Percentiles rank a stretch among this genome's conserved stretches.
Conservation (phyloP, 2,113 vertebrate species). For the Xiphophorus couchianus region DNA sequence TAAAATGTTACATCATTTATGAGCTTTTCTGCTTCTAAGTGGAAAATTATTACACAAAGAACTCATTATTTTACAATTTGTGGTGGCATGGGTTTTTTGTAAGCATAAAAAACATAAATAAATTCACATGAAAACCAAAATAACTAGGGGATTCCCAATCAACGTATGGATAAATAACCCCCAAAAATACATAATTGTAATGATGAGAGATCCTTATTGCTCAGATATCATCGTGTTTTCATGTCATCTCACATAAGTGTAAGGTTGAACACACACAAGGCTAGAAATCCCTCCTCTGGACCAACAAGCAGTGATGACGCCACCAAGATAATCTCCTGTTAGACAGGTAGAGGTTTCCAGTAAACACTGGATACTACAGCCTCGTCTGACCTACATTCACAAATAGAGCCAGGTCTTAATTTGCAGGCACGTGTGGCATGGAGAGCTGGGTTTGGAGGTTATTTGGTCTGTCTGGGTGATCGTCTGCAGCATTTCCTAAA, state of each 20-base stretch:
- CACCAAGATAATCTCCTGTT: slow-evolving; percentile 57
- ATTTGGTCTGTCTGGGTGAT: slow-evolving; percentile 68
- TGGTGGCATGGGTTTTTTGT: background rate
- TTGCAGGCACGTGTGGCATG: slow-evolving; percentile 61
- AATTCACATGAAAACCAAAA: background rate
- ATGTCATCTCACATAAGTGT: background rate
- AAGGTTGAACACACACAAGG: slow-evolving; percentile 15
- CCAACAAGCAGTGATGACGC: slow-evolving; percentile 25
- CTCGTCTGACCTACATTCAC: slow-evolving; percentile 77
- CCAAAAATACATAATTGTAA: background rate
- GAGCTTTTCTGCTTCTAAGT: slow-evolving; percentile 3
- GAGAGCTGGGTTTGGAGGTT: slow-evolving; percentile 59
- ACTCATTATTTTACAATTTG: slow-evolving; percentile 1
- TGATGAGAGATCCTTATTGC: slow-evolving; percentile 1
- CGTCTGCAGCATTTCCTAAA: slow-evolving; percentile 20
- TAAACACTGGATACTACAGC: slow-evolving; percentile 61
- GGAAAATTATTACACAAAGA: background rate
- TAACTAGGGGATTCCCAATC: slow-evolving; percentile 49
- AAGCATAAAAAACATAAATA: background rate
- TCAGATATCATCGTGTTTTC: background rate
- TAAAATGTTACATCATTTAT: background rate
- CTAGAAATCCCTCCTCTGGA: slow-evolving; percentile 24
- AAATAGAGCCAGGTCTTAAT: slow-evolving; percentile 65
- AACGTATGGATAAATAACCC: slow-evolving; percentile 9
- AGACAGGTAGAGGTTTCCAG: slow-evolving; percentile 66